Percentiles rank a stretch among this genome's conserved stretches.
phyloP scores from a whole-genome alignment of 2,888 invertebrate genomes.

The Neuroscelio doddi region DNA sequence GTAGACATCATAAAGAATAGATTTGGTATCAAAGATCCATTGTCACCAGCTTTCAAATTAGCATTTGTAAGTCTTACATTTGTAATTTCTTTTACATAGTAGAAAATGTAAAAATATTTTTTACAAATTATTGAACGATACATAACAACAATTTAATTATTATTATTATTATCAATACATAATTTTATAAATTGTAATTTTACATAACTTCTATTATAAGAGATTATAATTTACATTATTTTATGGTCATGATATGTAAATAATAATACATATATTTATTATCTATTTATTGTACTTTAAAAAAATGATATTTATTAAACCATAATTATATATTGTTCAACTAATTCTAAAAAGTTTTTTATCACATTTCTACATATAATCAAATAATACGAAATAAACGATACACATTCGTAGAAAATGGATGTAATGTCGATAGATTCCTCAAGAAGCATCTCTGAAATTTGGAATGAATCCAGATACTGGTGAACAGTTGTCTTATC shows the following conservation, averaged over 20 bases:
- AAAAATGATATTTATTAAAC: no score
- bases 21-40: conserved; percentile 68
- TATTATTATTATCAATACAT: no score
- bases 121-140: no score
- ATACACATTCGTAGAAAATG: conserved; percentile 8
- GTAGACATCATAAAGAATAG: conserved; percentile 71
- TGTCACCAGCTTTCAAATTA: conserved; percentile 71
- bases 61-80: conserved; percentile 58
- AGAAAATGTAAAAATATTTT: no score
- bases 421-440: conserved; percentile 72
- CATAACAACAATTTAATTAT: no score
- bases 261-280: no score
- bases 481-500: conserved; percentile 66
- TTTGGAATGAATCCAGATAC: conserved; percentile 65
- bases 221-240: no score
- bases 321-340: conserved; percentile 8
- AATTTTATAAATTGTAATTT: no score
- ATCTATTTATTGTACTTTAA: no score
- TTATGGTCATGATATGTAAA: no score
- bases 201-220: no score
- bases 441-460: conserved; percentile 70
- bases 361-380: background rate
- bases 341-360: conserved; percentile 4
- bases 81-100: no score
- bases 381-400: conserved; percentile 2